Conservation (phyloP, 1,140 invertebrate species). For the Dolichoris vasculosae region DNA sequence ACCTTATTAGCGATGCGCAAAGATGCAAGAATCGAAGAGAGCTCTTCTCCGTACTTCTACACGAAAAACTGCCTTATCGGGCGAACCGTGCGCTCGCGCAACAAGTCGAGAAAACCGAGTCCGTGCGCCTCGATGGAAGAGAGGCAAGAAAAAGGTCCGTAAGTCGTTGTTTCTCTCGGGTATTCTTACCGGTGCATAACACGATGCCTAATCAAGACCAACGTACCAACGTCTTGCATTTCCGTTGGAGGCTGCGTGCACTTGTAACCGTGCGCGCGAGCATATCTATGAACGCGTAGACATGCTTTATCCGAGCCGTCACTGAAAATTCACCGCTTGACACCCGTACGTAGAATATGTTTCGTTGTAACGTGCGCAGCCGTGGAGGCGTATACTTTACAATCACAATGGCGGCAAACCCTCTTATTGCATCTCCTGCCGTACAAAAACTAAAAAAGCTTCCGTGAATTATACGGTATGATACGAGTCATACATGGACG, state of each 20-base stretch:
- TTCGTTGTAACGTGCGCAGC: background rate
- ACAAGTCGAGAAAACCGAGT: constrained; percentile 31
- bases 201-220: constrained; percentile 45
- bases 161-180: constrained; percentile 39
- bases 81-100: background rate
- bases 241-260: constrained; percentile 29
- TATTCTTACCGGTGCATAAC: constrained; percentile 44
- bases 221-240: constrained; percentile 35
- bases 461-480: constrained; percentile 7
- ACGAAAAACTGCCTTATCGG: constrained; percentile 49
- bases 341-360: constrained; percentile 2
- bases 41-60: background rate
- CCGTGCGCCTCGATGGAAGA: background rate
- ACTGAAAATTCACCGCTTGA: constrained; percentile 41
- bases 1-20: constrained; percentile 61
- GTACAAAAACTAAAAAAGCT: background rate
- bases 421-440: background rate
- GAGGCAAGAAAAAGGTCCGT: background rate
- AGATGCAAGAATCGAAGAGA: constrained; percentile 40
- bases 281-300: background rate
- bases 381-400: constrained; percentile 14
- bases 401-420: constrained; percentile 22
- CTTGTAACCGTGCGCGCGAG: background rate
- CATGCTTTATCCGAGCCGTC: constrained; percentile 27
- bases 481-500: background rate